These are phyloP conservation scores for Eristalis arbustorum DNA, from an alignment of 2,888 invertebrate genomes.

Conservation along the genomic window DNA sequence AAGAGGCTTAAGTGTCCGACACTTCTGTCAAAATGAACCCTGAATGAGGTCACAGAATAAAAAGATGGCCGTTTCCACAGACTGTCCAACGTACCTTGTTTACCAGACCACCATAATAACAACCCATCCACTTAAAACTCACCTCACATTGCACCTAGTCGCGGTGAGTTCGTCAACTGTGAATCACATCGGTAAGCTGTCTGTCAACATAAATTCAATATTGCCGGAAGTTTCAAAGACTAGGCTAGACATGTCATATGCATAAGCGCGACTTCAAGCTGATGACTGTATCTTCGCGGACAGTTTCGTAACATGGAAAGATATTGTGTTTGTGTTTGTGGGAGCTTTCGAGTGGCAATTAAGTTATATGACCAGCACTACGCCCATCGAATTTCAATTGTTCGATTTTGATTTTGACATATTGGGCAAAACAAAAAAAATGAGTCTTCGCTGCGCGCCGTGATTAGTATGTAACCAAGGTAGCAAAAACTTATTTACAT, in stretches of 20 bases:
- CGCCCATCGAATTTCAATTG: conserved; percentile 38
- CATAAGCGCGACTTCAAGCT: neutral
- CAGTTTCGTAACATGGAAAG: neutral
- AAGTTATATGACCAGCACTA: conserved; percentile 9
- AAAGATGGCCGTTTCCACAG: too few relatives aligned
- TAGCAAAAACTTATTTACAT: conserved; percentile 19
- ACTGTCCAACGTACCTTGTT: too few relatives aligned
- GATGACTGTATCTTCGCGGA: neutral
- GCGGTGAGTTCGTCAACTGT: neutral
- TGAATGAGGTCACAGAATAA: too few relatives aligned
- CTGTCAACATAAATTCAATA: neutral
- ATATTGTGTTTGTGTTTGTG: neutral
- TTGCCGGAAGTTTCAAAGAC: neutral
- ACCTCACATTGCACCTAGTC: neutral
- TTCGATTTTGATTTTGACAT: conserved; percentile 38
- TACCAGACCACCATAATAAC: neutral
- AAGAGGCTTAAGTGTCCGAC: too few relatives aligned
- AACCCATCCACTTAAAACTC: neutral
- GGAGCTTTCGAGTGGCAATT: conserved; percentile 9
- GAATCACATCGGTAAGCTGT: neutral
- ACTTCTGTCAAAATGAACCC: too few relatives aligned
- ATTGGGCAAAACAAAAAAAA: conserved; percentile 27
- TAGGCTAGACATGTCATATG: neutral
- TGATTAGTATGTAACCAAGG: conserved; percentile 37
- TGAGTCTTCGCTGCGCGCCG: neutral